Evolutionary conservation across 2,113 vertebrate genomes (phyloP).

Genomic region (Nestor notabilis): DNA sequence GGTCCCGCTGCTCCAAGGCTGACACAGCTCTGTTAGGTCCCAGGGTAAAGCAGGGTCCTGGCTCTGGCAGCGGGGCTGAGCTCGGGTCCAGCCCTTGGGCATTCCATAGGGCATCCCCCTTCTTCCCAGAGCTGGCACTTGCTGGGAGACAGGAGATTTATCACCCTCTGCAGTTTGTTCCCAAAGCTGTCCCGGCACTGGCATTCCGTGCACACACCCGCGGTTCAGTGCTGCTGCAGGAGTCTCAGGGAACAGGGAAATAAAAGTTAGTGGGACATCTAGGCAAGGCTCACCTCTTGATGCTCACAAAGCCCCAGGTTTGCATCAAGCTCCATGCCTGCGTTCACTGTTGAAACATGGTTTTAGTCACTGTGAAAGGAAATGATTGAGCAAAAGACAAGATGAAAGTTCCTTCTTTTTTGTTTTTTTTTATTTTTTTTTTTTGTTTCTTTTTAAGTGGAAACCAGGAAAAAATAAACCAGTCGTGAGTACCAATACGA

Average conservation of each 20-base stretch:
- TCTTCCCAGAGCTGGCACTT: neutral
- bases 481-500: accelerated
- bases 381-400: neutral
- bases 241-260: accelerated
- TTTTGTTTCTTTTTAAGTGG: neutral
- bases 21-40: neutral
- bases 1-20: neutral
- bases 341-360: accelerated
- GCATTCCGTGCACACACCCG: accelerated
- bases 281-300: neutral
- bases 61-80: neutral
- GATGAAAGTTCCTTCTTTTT: neutral
- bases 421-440: neutral
- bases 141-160: neutral
- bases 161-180: neutral
- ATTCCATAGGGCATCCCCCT: accelerated
- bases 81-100: neutral
- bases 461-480: neutral
- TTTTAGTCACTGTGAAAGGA: neutral
- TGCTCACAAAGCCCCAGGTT: neutral
- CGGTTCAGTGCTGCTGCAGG: neutral
- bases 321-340: neutral
- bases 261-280: accelerated
- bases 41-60: accelerated
- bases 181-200: neutral